A percentile compares a stretch with the other conserved stretches of the same genome.
These are phyloP conservation scores for Notothenia rossii DNA, from an alignment of 2,113 vertebrate genomes.

Conservation along the genomic window DNA sequence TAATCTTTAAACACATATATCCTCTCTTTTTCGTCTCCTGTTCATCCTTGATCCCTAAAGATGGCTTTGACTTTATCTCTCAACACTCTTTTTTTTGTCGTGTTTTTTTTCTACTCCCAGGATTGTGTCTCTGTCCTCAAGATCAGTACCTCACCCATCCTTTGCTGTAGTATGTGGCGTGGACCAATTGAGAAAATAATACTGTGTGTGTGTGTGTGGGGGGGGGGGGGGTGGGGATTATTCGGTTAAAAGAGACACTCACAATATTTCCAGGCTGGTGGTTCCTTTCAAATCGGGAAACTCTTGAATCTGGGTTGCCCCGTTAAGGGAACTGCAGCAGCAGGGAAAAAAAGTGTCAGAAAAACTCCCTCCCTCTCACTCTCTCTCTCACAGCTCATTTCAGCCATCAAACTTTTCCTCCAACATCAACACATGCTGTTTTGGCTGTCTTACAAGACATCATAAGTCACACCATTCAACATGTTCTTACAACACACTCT, in stretches of 20 bases:
- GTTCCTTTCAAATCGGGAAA: slow-evolving; percentile 96
- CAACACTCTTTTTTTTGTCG: background rate
- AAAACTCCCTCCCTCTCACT: slow-evolving; percentile 11
- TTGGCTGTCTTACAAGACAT: slow-evolving; percentile 76
- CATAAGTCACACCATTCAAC: slow-evolving; percentile 80
- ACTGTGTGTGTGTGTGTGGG: background rate
- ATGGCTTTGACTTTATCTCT: background rate
- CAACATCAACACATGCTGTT: slow-evolving; percentile 80
- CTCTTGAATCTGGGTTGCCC: slow-evolving; percentile 90
- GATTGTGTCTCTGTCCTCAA: slow-evolving; percentile 4
- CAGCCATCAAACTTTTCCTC: slow-evolving; percentile 71
- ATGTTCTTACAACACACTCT: slow-evolving; percentile 75
- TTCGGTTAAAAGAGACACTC: slow-evolving; percentile 75
- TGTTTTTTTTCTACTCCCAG: background rate
- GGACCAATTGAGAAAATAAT: background rate
- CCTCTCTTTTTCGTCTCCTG: background rate
- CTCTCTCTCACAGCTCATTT: slow-evolving; percentile 72
- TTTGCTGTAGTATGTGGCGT: background rate
- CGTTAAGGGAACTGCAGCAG: slow-evolving; percentile 90
- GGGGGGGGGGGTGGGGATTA: background rate
- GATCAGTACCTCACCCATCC: background rate
- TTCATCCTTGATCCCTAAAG: background rate
- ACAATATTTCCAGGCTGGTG: slow-evolving; percentile 94
- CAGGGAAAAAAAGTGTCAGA: slow-evolving; percentile 56
- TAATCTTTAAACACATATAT: slow-evolving; percentile 39